A percentile compares a stretch with the other conserved stretches of the same genome.
Conservation (phyloP, 2,797 vertebrate species). For the Schizopygopsis pylzovi region DNA sequence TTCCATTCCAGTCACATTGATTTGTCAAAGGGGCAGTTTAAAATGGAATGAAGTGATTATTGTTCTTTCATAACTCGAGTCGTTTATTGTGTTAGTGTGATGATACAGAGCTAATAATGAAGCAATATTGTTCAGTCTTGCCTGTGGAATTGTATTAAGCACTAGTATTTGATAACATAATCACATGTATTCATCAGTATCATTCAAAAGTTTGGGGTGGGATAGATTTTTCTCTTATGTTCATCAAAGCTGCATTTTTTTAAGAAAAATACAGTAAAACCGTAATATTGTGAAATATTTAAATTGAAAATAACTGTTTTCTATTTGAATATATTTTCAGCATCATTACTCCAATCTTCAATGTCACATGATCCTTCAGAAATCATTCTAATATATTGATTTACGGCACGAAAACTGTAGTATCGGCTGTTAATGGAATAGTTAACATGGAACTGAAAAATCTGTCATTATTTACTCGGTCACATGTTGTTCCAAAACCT, state of each 20-base stretch:
- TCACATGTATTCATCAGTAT: too few species aligned
- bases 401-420: not conserved
- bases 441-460: not conserved
- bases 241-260: not conserved
- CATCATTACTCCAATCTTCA: not conserved
- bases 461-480: too few species aligned
- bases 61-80: not conserved
- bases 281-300: not conserved
- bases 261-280: not conserved
- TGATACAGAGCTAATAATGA: not conserved
- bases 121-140: conserved; percentile 18
- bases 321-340: not conserved
- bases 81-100: not conserved
- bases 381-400: not conserved
- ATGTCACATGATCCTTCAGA: not conserved
- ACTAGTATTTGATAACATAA: not conserved
- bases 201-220: not conserved
- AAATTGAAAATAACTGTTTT: not conserved
- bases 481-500: too few species aligned
- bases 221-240: not conserved
- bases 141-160: not conserved
- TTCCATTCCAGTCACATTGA: conserved; percentile 5
- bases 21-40: not conserved
- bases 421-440: not conserved
- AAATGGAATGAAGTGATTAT: not conserved